Evolutionary conservation across 37 sponge, comb jelly and placozoan genomes (phyloP).

Genomic region (Hexactinellida sp.): DNA sequence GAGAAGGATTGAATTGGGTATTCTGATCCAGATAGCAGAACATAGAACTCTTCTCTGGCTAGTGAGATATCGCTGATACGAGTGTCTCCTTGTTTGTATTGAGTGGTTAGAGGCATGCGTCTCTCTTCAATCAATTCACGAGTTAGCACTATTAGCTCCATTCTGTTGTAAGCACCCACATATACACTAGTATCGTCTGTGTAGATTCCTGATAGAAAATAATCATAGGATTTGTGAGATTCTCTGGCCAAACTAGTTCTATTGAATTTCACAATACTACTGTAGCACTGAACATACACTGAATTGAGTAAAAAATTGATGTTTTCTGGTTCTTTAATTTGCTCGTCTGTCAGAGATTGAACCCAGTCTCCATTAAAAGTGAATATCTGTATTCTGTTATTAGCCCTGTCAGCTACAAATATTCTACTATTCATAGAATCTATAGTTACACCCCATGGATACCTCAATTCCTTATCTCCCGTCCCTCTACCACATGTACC

Average conservation of each 20-base stretch:
- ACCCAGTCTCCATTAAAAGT: background rate
- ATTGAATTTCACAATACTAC: background rate
- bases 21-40: background rate
- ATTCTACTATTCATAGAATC: background rate
- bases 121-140: background rate
- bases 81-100: background rate
- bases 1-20: background rate
- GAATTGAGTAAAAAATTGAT: background rate
- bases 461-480: background rate
- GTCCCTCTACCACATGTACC: background rate
- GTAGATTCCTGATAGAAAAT: background rate
- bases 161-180: background rate
- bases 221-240: background rate
- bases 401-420: background rate
- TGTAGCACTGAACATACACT: background rate
- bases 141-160: background rate
- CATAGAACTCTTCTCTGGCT: background rate
- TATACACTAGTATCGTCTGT: background rate
- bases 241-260: background rate
- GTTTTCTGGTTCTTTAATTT: background rate
- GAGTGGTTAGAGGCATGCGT: background rate
- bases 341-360: background rate
- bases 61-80: background rate
- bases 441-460: background rate
- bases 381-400: background rate